Percentiles rank a stretch among this genome's conserved stretches.
phyloP scores from a whole-genome alignment of 2,113 vertebrate genomes.

The Ornithorhynchus anatinus region DNA sequence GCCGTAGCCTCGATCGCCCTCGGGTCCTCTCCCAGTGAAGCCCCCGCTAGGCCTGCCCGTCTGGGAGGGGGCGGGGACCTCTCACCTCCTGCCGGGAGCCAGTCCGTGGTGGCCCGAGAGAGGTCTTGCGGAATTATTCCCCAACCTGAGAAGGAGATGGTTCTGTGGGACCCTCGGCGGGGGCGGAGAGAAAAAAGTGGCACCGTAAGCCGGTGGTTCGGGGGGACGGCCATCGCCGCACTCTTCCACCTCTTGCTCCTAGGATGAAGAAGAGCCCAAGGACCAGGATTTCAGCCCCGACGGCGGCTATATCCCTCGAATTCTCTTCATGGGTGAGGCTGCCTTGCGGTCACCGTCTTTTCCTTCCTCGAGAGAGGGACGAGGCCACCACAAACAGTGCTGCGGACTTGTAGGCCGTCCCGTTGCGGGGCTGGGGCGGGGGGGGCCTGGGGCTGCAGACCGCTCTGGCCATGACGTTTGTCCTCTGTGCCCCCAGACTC shows the following conservation, averaged over 20 bases:
- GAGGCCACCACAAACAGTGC: no score
- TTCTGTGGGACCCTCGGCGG: not conserved
- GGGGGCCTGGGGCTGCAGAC: no score
- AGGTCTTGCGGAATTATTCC: not conserved
- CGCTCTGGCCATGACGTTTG: no score
- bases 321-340: constrained; percentile 91
- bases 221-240: no score
- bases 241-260: not conserved
- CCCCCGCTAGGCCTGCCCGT: not conserved
- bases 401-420: not conserved
- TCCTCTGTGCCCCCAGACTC: no score
- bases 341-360: not conserved
- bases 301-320: constrained; percentile 96
- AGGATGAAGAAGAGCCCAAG: constrained; percentile 98
- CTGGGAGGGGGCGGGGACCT: not conserved
- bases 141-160: not conserved
- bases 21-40: no score
- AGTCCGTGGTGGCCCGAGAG: not conserved
- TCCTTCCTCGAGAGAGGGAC: not conserved
- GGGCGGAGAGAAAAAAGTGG: not conserved
- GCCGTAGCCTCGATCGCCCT: no score
- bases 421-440: no score
- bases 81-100: not conserved
- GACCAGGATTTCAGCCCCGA: constrained; percentile 92
- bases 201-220: not conserved